Evolutionary conservation across 1,140 invertebrate genomes (phyloP), one percentile per base, ranked within the genome.

Genomic region (roundworm (Caenorhabditis elegans)): DNA sequence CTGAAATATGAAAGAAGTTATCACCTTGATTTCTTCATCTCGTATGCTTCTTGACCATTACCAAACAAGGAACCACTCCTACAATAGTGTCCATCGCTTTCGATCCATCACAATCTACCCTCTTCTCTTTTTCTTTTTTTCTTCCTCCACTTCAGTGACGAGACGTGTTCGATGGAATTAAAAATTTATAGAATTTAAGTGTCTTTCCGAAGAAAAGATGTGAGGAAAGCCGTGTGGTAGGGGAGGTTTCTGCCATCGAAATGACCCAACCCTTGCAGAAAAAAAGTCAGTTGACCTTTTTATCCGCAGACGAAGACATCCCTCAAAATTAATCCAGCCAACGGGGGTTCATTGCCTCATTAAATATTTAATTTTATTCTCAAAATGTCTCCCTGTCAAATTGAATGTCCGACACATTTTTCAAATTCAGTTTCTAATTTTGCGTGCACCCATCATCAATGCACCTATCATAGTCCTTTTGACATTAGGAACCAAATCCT

Each of bases 131-230:
- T 26, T 26, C 22, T 26, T 26, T 28, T 6, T 15, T 10, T 26
- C 22, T 53, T 34, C 24, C 31, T 65, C 17, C 6, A 43, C 39
- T 34, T 19, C 31, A 34, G 55, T 65, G 55, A 65, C 34, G 55
- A 65, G 55, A 34, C 31, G 55, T 65, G 55, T 65, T 65, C 55
- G 31, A 65, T 36, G 11, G 55, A 65, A 65, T 65, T 65, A 34
- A 65, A 65, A 65, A 65, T 65, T 65, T 65, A 65, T 65, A n/a
- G 55, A 65, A 65, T 65, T 65, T 65, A 65, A 65, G 55, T 65
- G 31, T 34, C 31, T 24, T 36, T 65, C 28, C 24, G 55, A 65
- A 65, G 55, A 34, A 65, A 65, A 65, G 17, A 15, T 1, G 26
- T 10, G 26, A 26, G 22, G 31, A 22, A 34, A 65, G 55, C 15